Percentiles rank a stretch among this genome's conserved stretches.
phyloP scores from a whole-genome alignment of 2,113 vertebrate genomes.

The Lycocorax pyrrhopterus region DNA sequence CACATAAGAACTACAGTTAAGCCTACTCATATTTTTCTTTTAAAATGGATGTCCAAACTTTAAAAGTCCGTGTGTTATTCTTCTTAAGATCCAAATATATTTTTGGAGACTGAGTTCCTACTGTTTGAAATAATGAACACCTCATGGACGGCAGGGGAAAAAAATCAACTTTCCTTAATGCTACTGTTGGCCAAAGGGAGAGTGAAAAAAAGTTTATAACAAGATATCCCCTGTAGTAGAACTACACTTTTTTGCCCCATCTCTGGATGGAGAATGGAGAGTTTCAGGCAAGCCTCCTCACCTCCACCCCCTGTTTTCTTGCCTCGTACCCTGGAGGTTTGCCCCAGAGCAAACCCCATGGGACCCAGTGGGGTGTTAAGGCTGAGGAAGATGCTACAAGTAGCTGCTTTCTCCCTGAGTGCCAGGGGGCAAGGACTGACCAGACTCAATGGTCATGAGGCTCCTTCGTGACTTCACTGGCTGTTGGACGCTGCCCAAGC shows the following conservation, averaged over 20 bases:
- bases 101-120: slow-evolving; percentile 33
- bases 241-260: fast-evolving
- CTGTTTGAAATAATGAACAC: slow-evolving; percentile 43
- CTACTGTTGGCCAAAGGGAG: neutral
- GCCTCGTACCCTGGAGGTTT: neutral
- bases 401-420: neutral
- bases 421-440: neutral
- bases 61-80: neutral
- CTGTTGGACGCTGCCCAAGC: neutral
- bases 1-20: slow-evolving; percentile 35
- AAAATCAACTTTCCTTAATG: neutral
- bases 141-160: neutral
- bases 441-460: neutral
- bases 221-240: neutral
- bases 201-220: neutral
- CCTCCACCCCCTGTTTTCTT: neutral
- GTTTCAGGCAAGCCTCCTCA: neutral
- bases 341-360: neutral
- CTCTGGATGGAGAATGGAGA: neutral
- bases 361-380: fast-evolving
- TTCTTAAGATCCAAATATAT: slow-evolving; percentile 39
- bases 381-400: neutral
- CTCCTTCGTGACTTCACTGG: neutral
- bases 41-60: slow-evolving; percentile 39
- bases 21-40: slow-evolving; percentile 36